phyloP scores from a whole-genome alignment of 2,797 vertebrate species.

The Phrynocephalus forsythii region DNA sequence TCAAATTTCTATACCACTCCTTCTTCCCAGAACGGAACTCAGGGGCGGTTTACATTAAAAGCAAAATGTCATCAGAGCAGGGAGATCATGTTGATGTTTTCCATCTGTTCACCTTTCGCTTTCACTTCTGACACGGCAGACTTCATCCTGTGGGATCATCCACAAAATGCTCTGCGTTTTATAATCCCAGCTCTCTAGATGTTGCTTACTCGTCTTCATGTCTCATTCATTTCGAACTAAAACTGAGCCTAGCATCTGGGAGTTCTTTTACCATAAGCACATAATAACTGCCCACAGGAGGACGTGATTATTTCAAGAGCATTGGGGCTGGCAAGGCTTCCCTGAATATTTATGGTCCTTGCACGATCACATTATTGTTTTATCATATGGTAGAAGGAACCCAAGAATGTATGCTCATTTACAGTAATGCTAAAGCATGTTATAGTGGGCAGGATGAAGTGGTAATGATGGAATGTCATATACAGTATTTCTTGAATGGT shows the following conservation, averaged over 20 bases:
- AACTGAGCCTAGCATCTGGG: not conserved
- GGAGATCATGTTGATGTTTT: slow-evolving; percentile 10
- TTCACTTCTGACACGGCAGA: slow-evolving; percentile 42
- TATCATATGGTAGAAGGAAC: not conserved
- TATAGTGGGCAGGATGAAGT: slow-evolving; percentile 4
- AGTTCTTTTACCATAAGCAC: not conserved
- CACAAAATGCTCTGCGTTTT: not conserved
- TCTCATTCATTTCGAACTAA: not conserved
- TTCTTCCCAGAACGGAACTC: too few relatives aligned
- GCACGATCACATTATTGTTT: not conserved
- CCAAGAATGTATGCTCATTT: not conserved
- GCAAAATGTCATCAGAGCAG: too few relatives aligned
- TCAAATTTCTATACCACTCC: too few relatives aligned
- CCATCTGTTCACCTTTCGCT: slow-evolving; percentile 21
- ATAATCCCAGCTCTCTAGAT: fast-evolving
- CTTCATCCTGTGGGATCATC: slow-evolving; percentile 12
- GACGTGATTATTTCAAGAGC: not conserved
- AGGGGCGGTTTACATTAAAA: too few relatives aligned
- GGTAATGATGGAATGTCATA: too few relatives aligned
- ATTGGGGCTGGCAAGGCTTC: not conserved
- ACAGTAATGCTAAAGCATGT: slow-evolving; percentile 30
- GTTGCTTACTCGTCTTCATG: not conserved
- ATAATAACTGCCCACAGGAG: not conserved
- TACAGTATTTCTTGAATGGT: too few relatives aligned
- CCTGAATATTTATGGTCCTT: slow-evolving; percentile 8